Evolutionary conservation across 1,140 invertebrate species (phyloP).

Genomic region (Lasioglossum albipes): DNA sequence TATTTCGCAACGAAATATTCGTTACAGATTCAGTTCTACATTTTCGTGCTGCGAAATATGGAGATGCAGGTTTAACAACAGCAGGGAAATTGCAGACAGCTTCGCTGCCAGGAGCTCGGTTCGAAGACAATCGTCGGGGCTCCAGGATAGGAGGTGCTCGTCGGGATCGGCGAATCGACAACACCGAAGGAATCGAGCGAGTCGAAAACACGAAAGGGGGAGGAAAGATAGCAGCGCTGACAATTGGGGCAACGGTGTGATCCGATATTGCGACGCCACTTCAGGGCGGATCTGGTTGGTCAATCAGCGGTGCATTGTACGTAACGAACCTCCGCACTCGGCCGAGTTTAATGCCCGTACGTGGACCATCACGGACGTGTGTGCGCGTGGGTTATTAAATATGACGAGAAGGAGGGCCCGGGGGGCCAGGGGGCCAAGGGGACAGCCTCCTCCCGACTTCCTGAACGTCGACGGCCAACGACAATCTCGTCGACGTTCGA

Average conservation of each 20-base stretch:
- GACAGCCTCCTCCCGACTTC: constrained; percentile 28
- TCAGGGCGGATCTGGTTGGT: constrained; percentile 72
- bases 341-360: constrained; percentile 69
- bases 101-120: too few species aligned
- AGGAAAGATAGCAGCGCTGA: constrained; percentile 61
- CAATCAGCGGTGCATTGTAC: constrained; percentile 74
- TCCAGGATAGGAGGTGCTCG: too few species aligned
- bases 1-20: too few species aligned
- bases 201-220: constrained; percentile 46
- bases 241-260: constrained; percentile 65
- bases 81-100: too few species aligned
- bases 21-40: not conserved
- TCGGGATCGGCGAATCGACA: constrained; percentile 40
- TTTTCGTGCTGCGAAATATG: not conserved
- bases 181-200: constrained; percentile 54
- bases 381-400: constrained; percentile 68
- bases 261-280: constrained; percentile 66
- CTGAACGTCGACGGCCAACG: constrained; percentile 45
- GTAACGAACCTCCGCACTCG: constrained; percentile 71
- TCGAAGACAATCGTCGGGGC: too few species aligned
- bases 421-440: not conserved
- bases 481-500: constrained; percentile 37
- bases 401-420: constrained; percentile 52
- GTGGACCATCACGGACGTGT: constrained; percentile 57
- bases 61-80: too few species aligned